Evolutionary conservation across 2,113 vertebrate genomes (phyloP), one percentile per base, ranked within the genome.

Genomic region (Haemorhous mexicanus): DNA sequence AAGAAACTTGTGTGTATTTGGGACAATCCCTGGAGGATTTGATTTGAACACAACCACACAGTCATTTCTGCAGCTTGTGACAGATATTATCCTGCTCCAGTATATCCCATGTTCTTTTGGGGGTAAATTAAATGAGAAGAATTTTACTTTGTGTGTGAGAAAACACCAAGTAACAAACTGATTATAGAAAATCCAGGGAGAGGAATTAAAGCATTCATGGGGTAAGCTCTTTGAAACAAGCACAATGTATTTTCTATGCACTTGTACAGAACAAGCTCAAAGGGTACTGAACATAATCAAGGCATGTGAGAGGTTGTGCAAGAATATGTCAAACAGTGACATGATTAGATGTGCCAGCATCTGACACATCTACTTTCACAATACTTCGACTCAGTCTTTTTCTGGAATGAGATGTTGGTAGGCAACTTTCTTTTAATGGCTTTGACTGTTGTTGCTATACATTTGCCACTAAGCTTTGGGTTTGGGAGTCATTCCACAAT

Each of bases 281-380:
- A 69, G 85, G 46, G 9, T 88, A 39, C 49, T 66, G 59, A 93
- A 58, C 72, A 33, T 93, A 94, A 95, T 61, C 70, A 50, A 69
- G 72, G 84, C 90, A 89, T 90, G 75, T 97, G 96, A 97, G 66
- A 87, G 15, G 44, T 96, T 94, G 89, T 90, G 94, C 91, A 97
- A 92, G 80, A 91, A 67, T 62, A 77, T 85, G 49, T 77, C 85
- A 74, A 90, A 64, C n/a, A 94, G 72, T 83, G 85, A 88, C 3
- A 6, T 46, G 53, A 84, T 82, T 55, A 78, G 62, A 88, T 80
- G 56, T 91, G 44, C 91, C 59, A 44, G 79, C 61, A 47, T 87
- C 81, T 11, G 8, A 88, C 56, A 89, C 74, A 69, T 91, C 76
- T 74, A 47, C 49, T 87, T 87, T 53, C 68, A 55, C 43, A 76